Evolutionary conservation across 2,797 vertebrate genomes (phyloP), one percentile per base, ranked within the genome.

Genomic region (Poeciliopsis presidionis): DNA sequence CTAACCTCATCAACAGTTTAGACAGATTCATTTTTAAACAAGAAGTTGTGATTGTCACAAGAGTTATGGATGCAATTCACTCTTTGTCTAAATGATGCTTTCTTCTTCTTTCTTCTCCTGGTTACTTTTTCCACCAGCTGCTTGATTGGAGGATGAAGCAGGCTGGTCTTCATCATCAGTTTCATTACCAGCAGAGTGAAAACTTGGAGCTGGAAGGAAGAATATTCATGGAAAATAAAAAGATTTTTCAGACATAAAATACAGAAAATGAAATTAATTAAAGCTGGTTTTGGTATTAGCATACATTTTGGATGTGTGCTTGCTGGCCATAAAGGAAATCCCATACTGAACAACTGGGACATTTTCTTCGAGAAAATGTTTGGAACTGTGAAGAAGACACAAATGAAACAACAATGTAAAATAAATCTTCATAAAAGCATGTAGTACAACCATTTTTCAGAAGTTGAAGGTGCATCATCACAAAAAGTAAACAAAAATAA

Each of bases 341-440:
- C 8, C 36, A 1, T 0, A 57, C 2, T 49, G n/a, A 73, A 47
- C 85, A 75, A 71, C 22, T 33, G 43, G 59, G 61, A 53, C 20
- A 82, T 1, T 67, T 57, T 81, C 41, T 14, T 7, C 0, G 25
- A 47, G 16, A 78, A 0, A 36, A 9, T 0, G 0, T 55, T 72
- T 12, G 4, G 36, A 14, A 22, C 81, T 79, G 61, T 63, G 73
- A 16, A 69, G 41, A 39, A 72, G 69, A 82, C 43, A 75, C 55
- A 75, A 51, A 53, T 16, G 22, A 57, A 28, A 57, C 5, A 46
- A 78, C 59, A 28, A 55, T 41, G 2, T 25, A 9, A 55, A 12
- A 30, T 71, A 33, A 57, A 4, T 65, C 12, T 55, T 74, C 72
- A 43, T 2, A 18, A 63, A 33, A 63, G 7, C n/a, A 28, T 28